phyloP scores from a whole-genome alignment of 2,888 invertebrate genomes.

The Bellardia pandia region DNA sequence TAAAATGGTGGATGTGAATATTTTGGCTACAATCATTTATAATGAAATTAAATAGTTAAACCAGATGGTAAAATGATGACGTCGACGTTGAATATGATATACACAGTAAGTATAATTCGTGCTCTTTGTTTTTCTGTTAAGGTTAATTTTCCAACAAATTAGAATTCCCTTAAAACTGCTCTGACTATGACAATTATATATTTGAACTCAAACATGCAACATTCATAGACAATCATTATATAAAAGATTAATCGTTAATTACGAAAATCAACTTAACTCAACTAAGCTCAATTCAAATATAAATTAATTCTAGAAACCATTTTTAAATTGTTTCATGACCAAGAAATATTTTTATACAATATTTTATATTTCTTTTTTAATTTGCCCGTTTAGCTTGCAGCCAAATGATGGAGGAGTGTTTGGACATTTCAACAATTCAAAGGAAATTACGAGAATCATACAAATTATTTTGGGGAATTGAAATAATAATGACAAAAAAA shows the following conservation, averaged over 20 bases:
- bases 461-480: slow-evolving; percentile 59
- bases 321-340: slow-evolving; percentile 22
- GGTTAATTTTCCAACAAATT: slow-evolving; percentile 30
- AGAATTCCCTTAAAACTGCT: slow-evolving; percentile 33
- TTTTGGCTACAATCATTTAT: background rate
- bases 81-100: background rate
- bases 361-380: background rate
- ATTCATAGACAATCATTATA: slow-evolving; percentile 48
- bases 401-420: background rate
- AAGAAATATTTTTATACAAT: background rate
- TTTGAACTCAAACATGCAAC: background rate
- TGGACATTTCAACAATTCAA: background rate
- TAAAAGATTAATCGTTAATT: slow-evolving; percentile 61
- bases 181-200: background rate
- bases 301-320: slow-evolving; percentile 18
- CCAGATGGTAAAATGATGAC: slow-evolving; percentile 25
- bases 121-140: slow-evolving; percentile 1
- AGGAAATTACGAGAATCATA: background rate
- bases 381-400: background rate
- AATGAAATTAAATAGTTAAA: slow-evolving; percentile 15
- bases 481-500: slow-evolving; percentile 37
- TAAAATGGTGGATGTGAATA: background rate
- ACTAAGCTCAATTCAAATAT: slow-evolving; percentile 30
- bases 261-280: slow-evolving; percentile 42
- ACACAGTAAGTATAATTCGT: background rate